Conservation (phyloP, 2,113 vertebrate species). For the Hippocampus guttulatus region DNA sequence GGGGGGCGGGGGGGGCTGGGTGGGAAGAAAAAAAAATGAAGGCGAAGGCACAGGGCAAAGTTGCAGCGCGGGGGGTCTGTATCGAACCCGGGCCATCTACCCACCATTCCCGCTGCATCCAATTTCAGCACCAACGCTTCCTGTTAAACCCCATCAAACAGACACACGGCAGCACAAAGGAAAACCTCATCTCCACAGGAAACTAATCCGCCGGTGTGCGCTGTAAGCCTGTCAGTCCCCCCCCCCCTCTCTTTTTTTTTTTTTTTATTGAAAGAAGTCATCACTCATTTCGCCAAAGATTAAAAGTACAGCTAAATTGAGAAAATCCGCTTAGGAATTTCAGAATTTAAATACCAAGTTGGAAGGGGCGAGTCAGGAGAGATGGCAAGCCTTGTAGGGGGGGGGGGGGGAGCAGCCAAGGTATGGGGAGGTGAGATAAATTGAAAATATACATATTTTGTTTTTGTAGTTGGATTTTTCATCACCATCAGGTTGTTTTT, state of each 20-base stretch:
- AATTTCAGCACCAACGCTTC: conserved; percentile 97
- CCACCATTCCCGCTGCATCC: conserved; percentile 96
- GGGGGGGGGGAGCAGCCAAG: conserved; percentile 38
- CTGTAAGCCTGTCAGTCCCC: conserved; percentile 92
- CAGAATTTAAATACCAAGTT: conserved; percentile 91
- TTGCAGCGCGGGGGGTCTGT: conserved; percentile 86
- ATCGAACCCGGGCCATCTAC: conserved; percentile 93
- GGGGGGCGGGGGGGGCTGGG: conserved; percentile 33
- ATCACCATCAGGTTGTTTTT: conserved; percentile 61
- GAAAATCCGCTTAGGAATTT: conserved; percentile 98
- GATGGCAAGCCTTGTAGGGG: conserved; percentile 64
- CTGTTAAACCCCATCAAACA: conserved; percentile 99
- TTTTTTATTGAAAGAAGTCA: conserved; percentile 98
- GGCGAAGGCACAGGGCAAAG: conserved; percentile 67
- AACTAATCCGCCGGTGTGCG: conserved; percentile 95
- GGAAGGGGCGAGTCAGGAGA: conserved; percentile 78
- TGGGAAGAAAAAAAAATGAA: conserved; percentile 37
- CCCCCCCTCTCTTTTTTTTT: conserved; percentile 47
- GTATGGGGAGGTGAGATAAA: conserved; percentile 74
- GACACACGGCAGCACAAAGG: conserved; percentile 93
- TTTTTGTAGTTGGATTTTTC: conserved; percentile 72
- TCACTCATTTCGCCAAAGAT: conserved; percentile 99
- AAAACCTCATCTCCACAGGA: conserved; percentile 99
- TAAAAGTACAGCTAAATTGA: conserved; percentile 99
- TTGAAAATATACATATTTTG: conserved; percentile 80